Conservation (phyloP, 2,797 vertebrate genomes). For the Pseudomugil tenellus region DNA sequence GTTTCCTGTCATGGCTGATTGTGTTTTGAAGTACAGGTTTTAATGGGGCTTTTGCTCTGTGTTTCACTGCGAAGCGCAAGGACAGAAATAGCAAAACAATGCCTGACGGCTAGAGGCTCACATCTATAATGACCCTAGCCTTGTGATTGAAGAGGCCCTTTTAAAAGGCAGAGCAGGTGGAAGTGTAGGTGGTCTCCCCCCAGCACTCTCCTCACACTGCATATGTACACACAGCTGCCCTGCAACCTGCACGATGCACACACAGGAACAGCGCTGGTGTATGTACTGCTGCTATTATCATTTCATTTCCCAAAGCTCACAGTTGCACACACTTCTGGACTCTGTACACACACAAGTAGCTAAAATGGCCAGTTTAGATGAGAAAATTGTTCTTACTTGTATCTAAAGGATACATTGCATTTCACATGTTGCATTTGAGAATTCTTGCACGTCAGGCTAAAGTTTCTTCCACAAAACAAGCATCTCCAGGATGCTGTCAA, state of each 20-base stretch:
- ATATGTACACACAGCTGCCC: slow-evolving; percentile 33
- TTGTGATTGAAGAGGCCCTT: slow-evolving; percentile 77
- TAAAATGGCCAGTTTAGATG: slow-evolving; percentile 7
- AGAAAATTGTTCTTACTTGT: not conserved
- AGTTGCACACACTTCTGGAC: slow-evolving; percentile 4
- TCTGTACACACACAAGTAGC: slow-evolving; percentile 8
- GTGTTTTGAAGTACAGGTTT: slow-evolving; percentile 52
- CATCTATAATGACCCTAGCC: slow-evolving; percentile 78
- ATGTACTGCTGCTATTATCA: slow-evolving; percentile 24
- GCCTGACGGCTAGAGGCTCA: slow-evolving; percentile 66
- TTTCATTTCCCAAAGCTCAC: slow-evolving; percentile 34
- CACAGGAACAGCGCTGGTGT: slow-evolving; percentile 19
- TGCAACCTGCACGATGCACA: slow-evolving; percentile 41
- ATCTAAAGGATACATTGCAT: slow-evolving; percentile 2
- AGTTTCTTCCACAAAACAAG: not conserved
- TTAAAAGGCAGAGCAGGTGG: slow-evolving; percentile 78
- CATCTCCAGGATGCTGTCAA: slow-evolving; percentile 27
- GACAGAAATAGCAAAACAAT: slow-evolving; percentile 82
- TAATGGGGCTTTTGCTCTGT: slow-evolving; percentile 65
- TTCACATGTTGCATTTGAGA: not conserved
- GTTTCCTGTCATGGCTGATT: slow-evolving; percentile 57
- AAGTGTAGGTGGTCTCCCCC: slow-evolving; percentile 81
- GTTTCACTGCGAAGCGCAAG: slow-evolving; percentile 61
- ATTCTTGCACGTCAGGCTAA: slow-evolving; percentile 7
- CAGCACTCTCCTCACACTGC: slow-evolving; percentile 63